phyloP scores from a whole-genome alignment of 2,888 invertebrate genomes.

The Xanthorhoe designata region DNA sequence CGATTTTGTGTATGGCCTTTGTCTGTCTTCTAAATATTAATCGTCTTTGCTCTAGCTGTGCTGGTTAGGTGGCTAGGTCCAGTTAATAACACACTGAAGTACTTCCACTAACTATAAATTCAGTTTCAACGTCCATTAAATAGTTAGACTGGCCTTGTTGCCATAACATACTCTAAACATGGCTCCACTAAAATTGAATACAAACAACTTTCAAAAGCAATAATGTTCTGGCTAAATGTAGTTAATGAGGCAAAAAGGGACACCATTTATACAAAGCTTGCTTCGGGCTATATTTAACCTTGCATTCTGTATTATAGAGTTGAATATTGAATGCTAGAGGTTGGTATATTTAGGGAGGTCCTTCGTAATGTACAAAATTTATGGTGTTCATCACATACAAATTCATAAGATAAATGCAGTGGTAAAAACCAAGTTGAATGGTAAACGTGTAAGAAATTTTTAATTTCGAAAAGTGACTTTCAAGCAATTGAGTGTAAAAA shows the following conservation, averaged over 20 bases:
- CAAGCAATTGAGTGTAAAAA: neutral
- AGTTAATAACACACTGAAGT: slow-evolving; percentile 6
- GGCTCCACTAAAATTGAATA: slow-evolving; percentile 37
- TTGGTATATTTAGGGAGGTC: slow-evolving; percentile 1
- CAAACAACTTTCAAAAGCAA: slow-evolving; percentile 38
- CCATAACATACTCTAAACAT: slow-evolving; percentile 31
- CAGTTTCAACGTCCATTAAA: slow-evolving; percentile 23
- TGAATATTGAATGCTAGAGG: neutral
- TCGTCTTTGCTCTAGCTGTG: too few species aligned
- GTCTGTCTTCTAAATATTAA: too few species aligned
- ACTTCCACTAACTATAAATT: slow-evolving; percentile 22
- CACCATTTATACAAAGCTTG: slow-evolving; percentile 23
- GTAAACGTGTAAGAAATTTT: neutral
- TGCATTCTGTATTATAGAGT: slow-evolving; percentile 4
- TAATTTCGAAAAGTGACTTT: neutral
- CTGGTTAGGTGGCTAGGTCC: neutral
- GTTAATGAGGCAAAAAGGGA: slow-evolving; percentile 37
- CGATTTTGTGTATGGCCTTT: too few species aligned
- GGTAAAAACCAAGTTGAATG: neutral
- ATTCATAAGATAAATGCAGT: slow-evolving; percentile 7
- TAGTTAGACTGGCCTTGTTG: slow-evolving; percentile 18
- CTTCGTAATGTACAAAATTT: slow-evolving; percentile 7
- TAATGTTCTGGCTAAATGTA: slow-evolving; percentile 35
- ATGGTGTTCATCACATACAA: slow-evolving; percentile 13
- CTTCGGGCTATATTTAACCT: slow-evolving; percentile 6